phyloP scores from a whole-genome alignment of 2,888 invertebrate species.

The Agonopterix subpropinquella region DNA sequence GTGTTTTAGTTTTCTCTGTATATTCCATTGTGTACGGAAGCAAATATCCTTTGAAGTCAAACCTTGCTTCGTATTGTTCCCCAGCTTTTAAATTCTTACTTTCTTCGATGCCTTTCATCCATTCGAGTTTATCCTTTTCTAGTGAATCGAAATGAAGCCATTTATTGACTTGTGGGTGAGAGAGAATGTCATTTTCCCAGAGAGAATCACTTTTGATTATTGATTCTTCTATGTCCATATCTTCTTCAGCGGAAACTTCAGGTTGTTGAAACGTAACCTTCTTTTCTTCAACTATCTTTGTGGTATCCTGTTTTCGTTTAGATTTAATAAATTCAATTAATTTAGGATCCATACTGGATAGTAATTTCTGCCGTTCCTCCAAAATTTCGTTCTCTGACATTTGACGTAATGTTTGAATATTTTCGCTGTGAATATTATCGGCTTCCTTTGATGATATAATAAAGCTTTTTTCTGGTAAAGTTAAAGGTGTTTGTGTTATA shows the following conservation, averaged over 20 bases:
- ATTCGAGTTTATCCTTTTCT: constrained; percentile 90
- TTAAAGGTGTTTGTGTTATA: constrained; percentile 10
- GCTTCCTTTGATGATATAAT: constrained; percentile 67
- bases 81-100: constrained; percentile 73
- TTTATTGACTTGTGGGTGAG: constrained; percentile 77
- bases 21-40: constrained; percentile 81
- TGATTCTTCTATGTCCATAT: constrained; percentile 3
- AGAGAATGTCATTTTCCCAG: constrained; percentile 75
- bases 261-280: constrained; percentile 33
- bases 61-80: constrained; percentile 85
- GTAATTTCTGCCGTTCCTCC: constrained; percentile 81
- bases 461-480: constrained; percentile 55
- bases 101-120: constrained; percentile 84
- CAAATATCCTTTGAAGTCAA: constrained; percentile 88
- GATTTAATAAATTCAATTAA: constrained; percentile 79
- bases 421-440: constrained; percentile 83
- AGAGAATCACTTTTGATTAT: constrained; percentile 25
- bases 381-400: constrained; percentile 86
- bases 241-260: constrained; percentile 8
- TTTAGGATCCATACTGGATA: constrained; percentile 78
- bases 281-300: constrained; percentile 17
- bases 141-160: constrained; percentile 92
- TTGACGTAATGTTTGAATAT: constrained; percentile 77
- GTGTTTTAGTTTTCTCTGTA: constrained; percentile 71
- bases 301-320: constrained; percentile 29